Evolutionary conservation across 2,888 invertebrate genomes (phyloP).

Genomic region (Arctia plantaginis): DNA sequence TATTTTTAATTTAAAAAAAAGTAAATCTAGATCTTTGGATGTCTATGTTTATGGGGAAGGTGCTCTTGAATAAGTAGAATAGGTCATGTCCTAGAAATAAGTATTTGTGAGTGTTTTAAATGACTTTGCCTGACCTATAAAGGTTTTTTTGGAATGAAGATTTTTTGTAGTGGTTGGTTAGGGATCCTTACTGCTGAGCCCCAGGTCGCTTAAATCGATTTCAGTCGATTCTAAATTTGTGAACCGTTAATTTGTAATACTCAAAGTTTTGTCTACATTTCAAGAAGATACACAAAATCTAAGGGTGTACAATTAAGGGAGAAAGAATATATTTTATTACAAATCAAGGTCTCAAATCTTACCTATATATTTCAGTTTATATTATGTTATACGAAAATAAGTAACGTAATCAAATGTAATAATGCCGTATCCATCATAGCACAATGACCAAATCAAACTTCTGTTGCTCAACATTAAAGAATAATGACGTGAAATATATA

Average conservation of each 20-base stretch:
- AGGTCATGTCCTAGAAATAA: neutral
- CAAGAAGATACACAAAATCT: neutral
- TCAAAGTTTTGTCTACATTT: too few species aligned
- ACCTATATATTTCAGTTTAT: neutral
- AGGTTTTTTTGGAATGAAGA: neutral
- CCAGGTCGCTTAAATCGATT: too few species aligned
- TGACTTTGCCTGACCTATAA: neutral
- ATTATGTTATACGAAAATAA: neutral
- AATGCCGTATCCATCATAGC: constrained; percentile 6
- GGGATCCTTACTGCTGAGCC: too few species aligned
- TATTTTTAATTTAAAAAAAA: constrained; percentile 35
- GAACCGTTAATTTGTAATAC: too few species aligned
- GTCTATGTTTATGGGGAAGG: constrained; percentile 18
- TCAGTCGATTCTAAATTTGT: too few species aligned
- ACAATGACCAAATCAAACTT: constrained; percentile 43
- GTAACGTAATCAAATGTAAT: constrained; percentile 13
- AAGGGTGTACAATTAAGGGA: neutral
- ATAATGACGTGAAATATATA: constrained; percentile 40
- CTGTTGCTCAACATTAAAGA: constrained; percentile 37
- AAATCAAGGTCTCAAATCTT: too few species aligned
- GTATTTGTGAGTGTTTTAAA: neutral
- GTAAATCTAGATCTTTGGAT: constrained; percentile 29
- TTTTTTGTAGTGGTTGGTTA: too few species aligned
- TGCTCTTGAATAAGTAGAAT: constrained; percentile 4
- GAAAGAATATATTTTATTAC: too few species aligned